Percentiles rank a stretch among this genome's conserved stretches.
phyloP scores from a whole-genome alignment of 1,140 invertebrate species.

The Cataglyphis hispanica region DNA sequence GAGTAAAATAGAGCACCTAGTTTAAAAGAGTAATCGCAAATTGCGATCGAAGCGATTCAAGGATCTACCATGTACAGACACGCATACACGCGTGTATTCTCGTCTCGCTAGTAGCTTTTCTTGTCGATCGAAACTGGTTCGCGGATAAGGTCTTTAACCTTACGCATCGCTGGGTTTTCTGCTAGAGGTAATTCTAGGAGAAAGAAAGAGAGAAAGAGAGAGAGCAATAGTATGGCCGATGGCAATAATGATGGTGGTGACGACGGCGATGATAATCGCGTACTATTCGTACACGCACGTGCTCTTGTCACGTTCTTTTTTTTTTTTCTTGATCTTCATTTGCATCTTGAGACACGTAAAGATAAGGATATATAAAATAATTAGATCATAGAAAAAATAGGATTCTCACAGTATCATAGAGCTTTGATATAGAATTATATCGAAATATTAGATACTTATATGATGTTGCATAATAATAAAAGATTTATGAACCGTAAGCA shows the following conservation, averaged over 20 bases:
- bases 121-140: constrained; percentile 77
- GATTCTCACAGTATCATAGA: not conserved
- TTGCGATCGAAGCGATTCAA: constrained; percentile 34
- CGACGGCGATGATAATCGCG: constrained; percentile 18
- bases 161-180: constrained; percentile 46
- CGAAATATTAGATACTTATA: not conserved
- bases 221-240: constrained; percentile 35
- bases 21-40: constrained; percentile 25
- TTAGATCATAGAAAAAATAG: not conserved
- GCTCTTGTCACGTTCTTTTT: constrained; percentile 22
- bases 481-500: not conserved
- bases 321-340: not conserved
- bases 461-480: constrained; percentile 2
- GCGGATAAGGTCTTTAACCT: constrained; percentile 79
- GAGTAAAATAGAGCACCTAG: constrained; percentile 56
- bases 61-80: constrained; percentile 37
- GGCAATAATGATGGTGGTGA: not conserved
- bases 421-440: not conserved
- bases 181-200: constrained; percentile 54
- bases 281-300: constrained; percentile 17
- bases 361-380: not conserved
- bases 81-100: not conserved
- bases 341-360: not conserved
- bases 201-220: constrained; percentile 24
- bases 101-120: constrained; percentile 67